A percentile compares a stretch with the other conserved stretches of the same genome.
Evolutionary conservation across 2,797 vertebrate species (phyloP).

Genomic region (Luscinia luscinia): DNA sequence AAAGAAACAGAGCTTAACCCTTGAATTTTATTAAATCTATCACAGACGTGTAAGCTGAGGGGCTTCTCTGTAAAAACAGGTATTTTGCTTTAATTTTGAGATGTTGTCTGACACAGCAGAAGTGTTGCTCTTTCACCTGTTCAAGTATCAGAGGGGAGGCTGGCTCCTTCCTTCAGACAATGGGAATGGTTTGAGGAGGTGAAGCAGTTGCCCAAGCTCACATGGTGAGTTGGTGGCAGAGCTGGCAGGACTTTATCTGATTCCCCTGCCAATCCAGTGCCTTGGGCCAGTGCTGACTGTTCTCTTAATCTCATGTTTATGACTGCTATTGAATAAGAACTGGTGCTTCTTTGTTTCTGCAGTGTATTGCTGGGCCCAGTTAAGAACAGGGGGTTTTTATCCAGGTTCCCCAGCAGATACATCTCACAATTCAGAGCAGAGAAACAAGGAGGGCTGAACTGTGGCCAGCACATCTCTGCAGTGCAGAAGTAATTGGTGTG

Average conservation of each 20-base stretch:
- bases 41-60: not conserved
- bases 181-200: not conserved
- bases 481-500: not conserved
- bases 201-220: not conserved
- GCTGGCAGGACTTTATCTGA: not conserved
- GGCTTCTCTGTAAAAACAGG: not conserved
- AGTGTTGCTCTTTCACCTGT: not conserved
- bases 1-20: conserved; percentile 12
- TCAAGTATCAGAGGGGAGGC: not conserved
- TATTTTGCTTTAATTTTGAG: not conserved
- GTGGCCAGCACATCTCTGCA: not conserved
- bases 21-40: not conserved
- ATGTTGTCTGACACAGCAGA: not conserved
- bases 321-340: not conserved
- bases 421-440: not conserved
- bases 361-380: not conserved
- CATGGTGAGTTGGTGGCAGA: not conserved
- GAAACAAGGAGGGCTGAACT: not conserved
- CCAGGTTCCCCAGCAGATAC: not conserved
- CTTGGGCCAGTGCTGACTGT: not conserved
- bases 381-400: not conserved
- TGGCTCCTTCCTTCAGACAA: not conserved
- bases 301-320: not conserved
- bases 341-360: not conserved
- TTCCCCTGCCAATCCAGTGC: not conserved